Conservation (phyloP, 1,140 invertebrate genomes). For the Drosophila guanche region DNA sequence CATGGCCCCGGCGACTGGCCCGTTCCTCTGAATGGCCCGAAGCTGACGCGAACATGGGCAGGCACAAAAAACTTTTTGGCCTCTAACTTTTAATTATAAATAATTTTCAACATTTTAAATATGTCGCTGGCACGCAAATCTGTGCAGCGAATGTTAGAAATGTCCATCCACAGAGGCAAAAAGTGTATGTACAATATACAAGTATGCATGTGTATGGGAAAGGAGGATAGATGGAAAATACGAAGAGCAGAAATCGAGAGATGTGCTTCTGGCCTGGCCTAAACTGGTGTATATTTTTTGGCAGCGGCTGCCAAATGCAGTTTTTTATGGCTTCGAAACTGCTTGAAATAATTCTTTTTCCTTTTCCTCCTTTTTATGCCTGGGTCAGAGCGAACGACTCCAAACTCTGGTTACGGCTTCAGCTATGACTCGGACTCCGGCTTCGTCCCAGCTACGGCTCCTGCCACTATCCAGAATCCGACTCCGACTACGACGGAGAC, state of each 20-base stretch:
- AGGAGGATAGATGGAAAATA: conserved; percentile 34
- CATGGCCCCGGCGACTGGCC: conserved; percentile 22
- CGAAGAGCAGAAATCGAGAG: conserved; percentile 40
- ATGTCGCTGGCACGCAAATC: conserved; percentile 80
- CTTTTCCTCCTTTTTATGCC: conserved; percentile 51
- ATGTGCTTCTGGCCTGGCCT: background rate
- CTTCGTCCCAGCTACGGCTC: conserved; percentile 7
- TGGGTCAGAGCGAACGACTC: conserved; percentile 55
- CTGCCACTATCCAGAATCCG: background rate
- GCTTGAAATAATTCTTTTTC: conserved; percentile 75
- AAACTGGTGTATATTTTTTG: conserved; percentile 39
- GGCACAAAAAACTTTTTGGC: conserved; percentile 70
- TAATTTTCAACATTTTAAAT: conserved; percentile 81
- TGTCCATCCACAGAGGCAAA: conserved; percentile 36
- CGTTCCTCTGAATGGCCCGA: conserved; percentile 12
- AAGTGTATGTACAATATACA: background rate
- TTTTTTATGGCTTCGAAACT: conserved; percentile 80
- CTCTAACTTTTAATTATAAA: conserved; percentile 81
- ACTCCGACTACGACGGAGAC: conserved; percentile 38
- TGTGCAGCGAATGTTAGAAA: conserved; percentile 70
- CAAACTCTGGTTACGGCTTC: background rate
- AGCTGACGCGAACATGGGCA: conserved; percentile 18
- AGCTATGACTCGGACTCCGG: conserved; percentile 9
- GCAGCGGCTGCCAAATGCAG: conserved; percentile 76
- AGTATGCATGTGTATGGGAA: background rate